These are phyloP conservation scores for Sebastes oblongus DNA, from an alignment of 2,797 vertebrate species.

Conservation along the genomic window DNA sequence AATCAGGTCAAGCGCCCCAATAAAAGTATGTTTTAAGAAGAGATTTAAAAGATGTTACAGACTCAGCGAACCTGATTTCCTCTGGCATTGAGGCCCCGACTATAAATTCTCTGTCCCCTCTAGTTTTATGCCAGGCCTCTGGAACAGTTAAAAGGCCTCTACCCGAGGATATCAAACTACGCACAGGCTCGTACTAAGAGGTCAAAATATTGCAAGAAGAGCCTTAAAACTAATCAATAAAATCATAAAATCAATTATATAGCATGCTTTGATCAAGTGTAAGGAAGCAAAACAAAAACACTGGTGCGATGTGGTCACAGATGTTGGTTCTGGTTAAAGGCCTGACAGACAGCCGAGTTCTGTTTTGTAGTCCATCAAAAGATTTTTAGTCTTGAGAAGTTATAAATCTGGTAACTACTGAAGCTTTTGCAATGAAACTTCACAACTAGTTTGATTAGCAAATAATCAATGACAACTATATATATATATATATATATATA, in stretches of 20 bases:
- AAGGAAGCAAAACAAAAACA: not conserved
- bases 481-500: too few relatives aligned
- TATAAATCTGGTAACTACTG: not conserved
- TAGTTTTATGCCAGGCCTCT: not conserved
- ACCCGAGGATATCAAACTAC: not conserved
- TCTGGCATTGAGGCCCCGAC: not conserved
- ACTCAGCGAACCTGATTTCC: not conserved
- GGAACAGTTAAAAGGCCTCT: not conserved
- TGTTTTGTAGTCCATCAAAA: not conserved
- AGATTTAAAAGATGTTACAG: not conserved
- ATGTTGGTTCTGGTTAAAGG: too few relatives aligned
- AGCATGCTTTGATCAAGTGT: not conserved
- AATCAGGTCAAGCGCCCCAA: not conserved
- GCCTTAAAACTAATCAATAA: not conserved
- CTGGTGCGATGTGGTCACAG: accelerated
- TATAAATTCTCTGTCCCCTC: not conserved
- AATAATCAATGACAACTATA: not conserved
- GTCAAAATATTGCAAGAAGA: not conserved
- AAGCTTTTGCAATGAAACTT: not conserved
- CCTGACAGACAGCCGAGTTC: not conserved
- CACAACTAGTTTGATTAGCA: not conserved
- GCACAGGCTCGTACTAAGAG: not conserved
- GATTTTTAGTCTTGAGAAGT: not conserved
- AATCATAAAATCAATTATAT: not conserved
- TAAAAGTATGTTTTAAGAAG: not conserved